These are phyloP conservation scores for Salvelinus fontinalis DNA, from an alignment of 2,113 vertebrate genomes.

Conservation along the genomic window DNA sequence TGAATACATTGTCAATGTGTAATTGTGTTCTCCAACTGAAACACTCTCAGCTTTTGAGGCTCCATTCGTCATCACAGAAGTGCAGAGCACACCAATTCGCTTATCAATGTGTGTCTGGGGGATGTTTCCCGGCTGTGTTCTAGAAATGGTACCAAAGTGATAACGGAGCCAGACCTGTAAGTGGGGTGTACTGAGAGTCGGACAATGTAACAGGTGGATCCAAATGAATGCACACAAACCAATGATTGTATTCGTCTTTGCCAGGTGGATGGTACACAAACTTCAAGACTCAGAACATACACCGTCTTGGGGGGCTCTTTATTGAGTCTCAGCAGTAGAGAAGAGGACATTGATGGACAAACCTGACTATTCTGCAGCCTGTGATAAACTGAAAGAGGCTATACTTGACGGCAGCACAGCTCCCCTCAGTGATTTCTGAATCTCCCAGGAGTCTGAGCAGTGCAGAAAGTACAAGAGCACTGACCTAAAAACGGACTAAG, in stretches of 20 bases:
- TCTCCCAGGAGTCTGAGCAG: conserved; percentile 30
- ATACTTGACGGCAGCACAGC: conserved; percentile 46
- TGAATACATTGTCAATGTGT: too few species aligned
- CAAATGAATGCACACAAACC: neutral
- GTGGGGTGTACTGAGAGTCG: neutral
- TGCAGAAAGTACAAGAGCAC: conserved; percentile 31
- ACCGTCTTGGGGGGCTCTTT: neutral
- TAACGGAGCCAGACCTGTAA: conserved; percentile 5
- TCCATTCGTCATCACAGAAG: conserved; percentile 63
- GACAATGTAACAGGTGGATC: conserved; percentile 2
- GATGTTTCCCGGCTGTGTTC: conserved; percentile 52
- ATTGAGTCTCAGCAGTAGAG: neutral
- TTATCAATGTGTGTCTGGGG: conserved; percentile 72
- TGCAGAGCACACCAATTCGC: conserved; percentile 67
- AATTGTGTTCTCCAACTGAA: conserved; percentile 36
- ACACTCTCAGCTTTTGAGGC: conserved; percentile 65
- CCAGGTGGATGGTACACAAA: neutral
- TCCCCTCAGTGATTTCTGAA: conserved; percentile 35
- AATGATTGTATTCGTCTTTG: too few species aligned
- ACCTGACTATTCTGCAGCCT: conserved; percentile 17
- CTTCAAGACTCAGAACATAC: conserved; percentile 25
- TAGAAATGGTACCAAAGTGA: conserved; percentile 9
- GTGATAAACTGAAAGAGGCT: conserved; percentile 35
- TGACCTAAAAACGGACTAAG: conserved; percentile 48
- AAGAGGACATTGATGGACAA: conserved; percentile 22